Conservation (phyloP, 1,140 invertebrate genomes). For the Solenopsis fugax region DNA sequence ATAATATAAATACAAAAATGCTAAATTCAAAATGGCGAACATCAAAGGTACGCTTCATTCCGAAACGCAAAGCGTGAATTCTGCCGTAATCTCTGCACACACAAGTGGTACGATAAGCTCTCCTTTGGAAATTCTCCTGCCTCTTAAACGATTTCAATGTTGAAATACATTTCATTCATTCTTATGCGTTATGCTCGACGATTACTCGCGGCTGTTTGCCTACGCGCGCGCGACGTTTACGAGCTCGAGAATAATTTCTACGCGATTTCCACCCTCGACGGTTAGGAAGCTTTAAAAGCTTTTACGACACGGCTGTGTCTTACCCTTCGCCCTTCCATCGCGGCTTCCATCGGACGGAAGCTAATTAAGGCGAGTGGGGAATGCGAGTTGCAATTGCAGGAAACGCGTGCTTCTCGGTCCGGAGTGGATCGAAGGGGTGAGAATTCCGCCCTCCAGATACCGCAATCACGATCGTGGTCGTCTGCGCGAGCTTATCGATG, state of each 20-base stretch:
- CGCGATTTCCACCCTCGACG: neutral
- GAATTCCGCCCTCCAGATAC: conserved; percentile 69
- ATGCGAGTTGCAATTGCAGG: conserved; percentile 57
- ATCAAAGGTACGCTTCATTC: conserved; percentile 37
- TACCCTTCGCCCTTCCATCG: neutral
- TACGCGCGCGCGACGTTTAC: conserved; percentile 44
- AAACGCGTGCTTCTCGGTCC: conserved; percentile 47
- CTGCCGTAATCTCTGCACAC: neutral
- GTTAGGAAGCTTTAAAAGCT: conserved; percentile 65
- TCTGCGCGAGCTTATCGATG: conserved; percentile 55
- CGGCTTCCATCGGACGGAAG: conserved; percentile 16
- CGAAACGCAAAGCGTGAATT: conserved; percentile 22
- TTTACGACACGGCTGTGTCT: conserved; percentile 57
- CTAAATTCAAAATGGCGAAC: conserved; percentile 4
- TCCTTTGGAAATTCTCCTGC: conserved; percentile 12
- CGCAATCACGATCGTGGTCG: conserved; percentile 38
- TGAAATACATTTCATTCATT: conserved; percentile 12
- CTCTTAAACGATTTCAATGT: conserved; percentile 31
- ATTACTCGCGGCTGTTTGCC: conserved; percentile 26
- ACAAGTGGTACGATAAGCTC: conserved; percentile 31
- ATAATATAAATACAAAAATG: neutral
- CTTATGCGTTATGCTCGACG: neutral
- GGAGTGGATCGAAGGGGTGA: conserved; percentile 43
- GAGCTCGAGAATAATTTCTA: conserved; percentile 67
- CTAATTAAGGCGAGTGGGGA: conserved; percentile 69